Evolutionary conservation across 2,888 invertebrate species (phyloP), one percentile per base, ranked within the genome.

Genomic region (Prosopocoilus inquinatus): DNA sequence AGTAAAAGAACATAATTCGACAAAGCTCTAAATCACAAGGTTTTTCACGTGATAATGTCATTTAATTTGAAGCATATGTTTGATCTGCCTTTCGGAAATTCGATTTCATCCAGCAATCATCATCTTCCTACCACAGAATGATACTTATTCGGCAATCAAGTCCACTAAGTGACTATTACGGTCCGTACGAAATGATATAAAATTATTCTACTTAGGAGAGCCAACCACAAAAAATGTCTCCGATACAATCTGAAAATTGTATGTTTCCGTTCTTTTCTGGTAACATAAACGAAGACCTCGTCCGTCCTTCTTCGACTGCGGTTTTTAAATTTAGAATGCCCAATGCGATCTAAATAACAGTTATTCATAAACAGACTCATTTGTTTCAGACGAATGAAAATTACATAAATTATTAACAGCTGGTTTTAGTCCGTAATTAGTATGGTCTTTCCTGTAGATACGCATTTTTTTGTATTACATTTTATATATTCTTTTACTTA

Each of bases 71-170:
- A 56, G 57, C 64, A 64, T 60, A 53, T 64, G 64, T 58, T 63
- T 63, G 60, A 53, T 55, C 53, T 52, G 47, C 49, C 49, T 57
- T 54, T 50, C 39, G 57, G 53, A 50, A 50, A 49, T 50, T 60
- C 55, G 49, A 53, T 58, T 61, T 50, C 33, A 50, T 57, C 36
- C 50, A 55, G 43, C 59, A 59, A 61, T 61, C 52, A 58, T 53
- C 47, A 50, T 54, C 58, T 54, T 56, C 54, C 59, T 54, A 57
- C 53, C 34, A 34, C 55, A n/a, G 50, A 62, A 62, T 56, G 59
- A 60, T 56, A 62, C 58, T 62, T 60, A 62, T 60, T 62, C 58
- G 70, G 71, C 70, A 72, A 70, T 67, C 66, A 64, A 58, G 65
- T 63, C 54, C 52, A 54, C 59, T 57, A 63, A 62, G 64, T 62